Base-by-base conservation (phyloP, 2,888 invertebrate genomes). In the Meandrusa payeni region DNA sequence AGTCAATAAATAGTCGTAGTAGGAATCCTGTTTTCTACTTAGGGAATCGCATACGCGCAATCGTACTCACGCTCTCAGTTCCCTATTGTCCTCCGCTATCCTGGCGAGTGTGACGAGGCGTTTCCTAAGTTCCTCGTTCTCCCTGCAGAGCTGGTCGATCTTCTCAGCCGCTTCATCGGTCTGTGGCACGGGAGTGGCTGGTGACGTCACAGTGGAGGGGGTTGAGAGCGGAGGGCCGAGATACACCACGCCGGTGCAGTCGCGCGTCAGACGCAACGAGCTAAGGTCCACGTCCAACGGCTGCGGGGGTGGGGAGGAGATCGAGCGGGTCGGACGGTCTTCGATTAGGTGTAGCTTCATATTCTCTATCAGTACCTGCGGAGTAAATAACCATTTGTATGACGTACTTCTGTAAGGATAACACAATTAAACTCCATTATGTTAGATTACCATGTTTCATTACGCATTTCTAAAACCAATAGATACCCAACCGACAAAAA, bases 271-370 rank as follows among this genome's bases (percentile, higher is more conserved):
- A 10, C 89, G 90, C 40, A 95, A 89, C 36, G 92, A 90, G 0
- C 92, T 91, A 20, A 97, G 90, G 54, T 90, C 90, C 37, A 96
- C 64, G 77, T 95, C 92, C 10, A 96, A 86, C 0, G 96, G 96
- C 51, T 94, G 90, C 1, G 95, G 93, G 0, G 94, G 94, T 0
- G 95, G 95, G 1, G 95, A 94, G 2, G 95, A 94, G 17, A 85
- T 83, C 50, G 95, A 93, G 38, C 92, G 92, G 1, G 93, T 92
- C 1, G 93, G 94, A 36, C 95, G 91, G 83, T 97, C 97, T 80
- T 97, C 97, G 62, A 93, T 91, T 52, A 96, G 78, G 62, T 93
- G 93, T 5, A 96, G 74, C 42, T 91, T 91, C 32, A 95, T 90
- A 69, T 94, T 94, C 68, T 94, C 93, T 66, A 96, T 75, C 49